Percentiles rank a stretch among this genome's conserved stretches.
Evolutionary conservation across 2,888 invertebrate genomes (phyloP).

Genomic region (Mythimna albipuncta): DNA sequence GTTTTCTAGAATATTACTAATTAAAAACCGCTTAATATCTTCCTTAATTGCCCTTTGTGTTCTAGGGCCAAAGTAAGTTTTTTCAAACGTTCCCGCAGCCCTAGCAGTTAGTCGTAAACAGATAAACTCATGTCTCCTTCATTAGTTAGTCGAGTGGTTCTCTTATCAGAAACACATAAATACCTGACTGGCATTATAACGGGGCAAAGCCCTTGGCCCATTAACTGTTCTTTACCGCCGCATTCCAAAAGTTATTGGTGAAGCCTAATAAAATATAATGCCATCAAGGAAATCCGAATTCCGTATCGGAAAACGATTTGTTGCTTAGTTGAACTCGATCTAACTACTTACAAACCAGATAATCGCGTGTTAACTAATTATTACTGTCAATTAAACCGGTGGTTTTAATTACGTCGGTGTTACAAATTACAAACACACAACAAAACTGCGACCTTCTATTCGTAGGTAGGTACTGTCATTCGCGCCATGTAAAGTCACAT

Average conservation of each 20-base stretch:
- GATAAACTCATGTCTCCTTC: slow-evolving; percentile 63
- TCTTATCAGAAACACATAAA: slow-evolving; percentile 69
- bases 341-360: slow-evolving; percentile 21
- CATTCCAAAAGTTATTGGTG: slow-evolving; percentile 68
- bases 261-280: slow-evolving; percentile 59
- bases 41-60: too few species aligned
- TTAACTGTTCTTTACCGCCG: slow-evolving; percentile 67
- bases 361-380: slow-evolving; percentile 39
- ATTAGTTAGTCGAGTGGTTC: slow-evolving; percentile 67
- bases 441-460: slow-evolving; percentile 33
- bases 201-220: slow-evolving; percentile 75
- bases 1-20: too few species aligned
- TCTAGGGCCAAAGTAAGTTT: too few species aligned
- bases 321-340: slow-evolving; percentile 28
- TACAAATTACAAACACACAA: slow-evolving; percentile 31
- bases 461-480: background rate
- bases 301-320: slow-evolving; percentile 44
- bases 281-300: slow-evolving; percentile 60
- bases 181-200: slow-evolving; percentile 70
- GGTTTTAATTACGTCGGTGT: slow-evolving; percentile 41
- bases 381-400: slow-evolving; percentile 54
- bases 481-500: background rate
- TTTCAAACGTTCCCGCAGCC: too few species aligned
- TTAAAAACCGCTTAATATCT: too few species aligned
- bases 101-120: slow-evolving; percentile 39